Evolutionary conservation across 2,113 vertebrate genomes (phyloP).

Genomic region (Neotoma lepida): DNA sequence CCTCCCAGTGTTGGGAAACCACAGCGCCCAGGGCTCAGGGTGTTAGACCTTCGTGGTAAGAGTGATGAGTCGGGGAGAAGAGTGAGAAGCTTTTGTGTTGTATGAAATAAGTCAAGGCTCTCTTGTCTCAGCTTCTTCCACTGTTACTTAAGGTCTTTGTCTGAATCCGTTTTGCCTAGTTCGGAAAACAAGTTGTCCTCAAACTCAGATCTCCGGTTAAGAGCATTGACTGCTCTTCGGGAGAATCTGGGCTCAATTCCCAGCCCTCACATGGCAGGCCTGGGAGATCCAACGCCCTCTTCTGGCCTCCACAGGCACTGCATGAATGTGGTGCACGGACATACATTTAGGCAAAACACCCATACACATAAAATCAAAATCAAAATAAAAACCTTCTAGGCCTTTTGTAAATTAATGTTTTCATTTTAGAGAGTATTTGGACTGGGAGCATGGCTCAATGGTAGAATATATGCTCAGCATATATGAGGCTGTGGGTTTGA

Average conservation of each 20-base stretch:
- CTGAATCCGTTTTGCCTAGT: neutral
- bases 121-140: neutral
- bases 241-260: neutral
- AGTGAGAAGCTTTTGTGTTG: neutral
- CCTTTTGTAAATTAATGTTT: neutral
- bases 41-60: neutral
- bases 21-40: neutral
- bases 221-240: neutral
- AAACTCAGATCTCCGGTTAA: neutral
- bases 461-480: neutral
- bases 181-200: neutral
- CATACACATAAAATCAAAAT: neutral
- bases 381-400: neutral
- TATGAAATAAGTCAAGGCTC: neutral
- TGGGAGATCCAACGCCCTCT: neutral
- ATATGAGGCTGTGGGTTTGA: neutral
- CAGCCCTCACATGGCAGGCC: neutral
- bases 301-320: neutral
- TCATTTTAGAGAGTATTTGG: slow-evolving; percentile 19
- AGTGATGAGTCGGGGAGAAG: neutral
- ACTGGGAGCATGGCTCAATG: neutral
- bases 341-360: neutral
- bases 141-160: neutral
- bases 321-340: no score
- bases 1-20: neutral